A percentile compares a stretch with the other conserved stretches of the same genome.
phyloP scores from a whole-genome alignment of 1,140 invertebrate genomes.

The Octopus sinensis region DNA sequence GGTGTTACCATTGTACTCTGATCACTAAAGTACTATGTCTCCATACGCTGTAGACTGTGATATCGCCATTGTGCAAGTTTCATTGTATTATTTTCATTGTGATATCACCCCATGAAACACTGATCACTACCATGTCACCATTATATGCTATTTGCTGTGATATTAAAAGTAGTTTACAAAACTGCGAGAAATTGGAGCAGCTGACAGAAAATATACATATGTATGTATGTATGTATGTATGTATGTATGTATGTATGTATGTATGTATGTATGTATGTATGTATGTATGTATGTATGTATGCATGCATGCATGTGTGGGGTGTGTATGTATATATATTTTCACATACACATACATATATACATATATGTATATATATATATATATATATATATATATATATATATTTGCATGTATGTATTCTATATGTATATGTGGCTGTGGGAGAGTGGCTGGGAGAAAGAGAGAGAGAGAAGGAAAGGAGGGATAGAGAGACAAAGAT shows the following conservation, averaged over 20 bases:
- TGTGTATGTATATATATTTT: neutral
- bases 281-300: neutral
- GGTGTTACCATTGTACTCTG: too few relatives aligned
- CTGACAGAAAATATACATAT: neutral
- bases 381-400: constrained; percentile 10
- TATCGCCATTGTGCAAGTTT: too few relatives aligned
- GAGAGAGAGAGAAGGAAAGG: too few relatives aligned
- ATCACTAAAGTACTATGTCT: too few relatives aligned
- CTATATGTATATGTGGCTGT: neutral
- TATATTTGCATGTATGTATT: constrained; percentile 17
- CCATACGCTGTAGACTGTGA: too few relatives aligned
- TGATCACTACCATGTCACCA: too few relatives aligned
- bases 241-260: neutral
- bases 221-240: neutral
- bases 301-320: neutral
- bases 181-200: too few relatives aligned
- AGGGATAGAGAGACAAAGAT: too few relatives aligned
- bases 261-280: neutral
- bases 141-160: too few relatives aligned
- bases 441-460: neutral
- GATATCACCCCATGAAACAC: too few relatives aligned
- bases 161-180: too few relatives aligned
- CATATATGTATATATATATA: neutral
- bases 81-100: too few relatives aligned
- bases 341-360: neutral